These are phyloP conservation scores for Trichogramma pretiosum DNA, from an alignment of 1,140 invertebrate species.

Conservation along the genomic window DNA sequence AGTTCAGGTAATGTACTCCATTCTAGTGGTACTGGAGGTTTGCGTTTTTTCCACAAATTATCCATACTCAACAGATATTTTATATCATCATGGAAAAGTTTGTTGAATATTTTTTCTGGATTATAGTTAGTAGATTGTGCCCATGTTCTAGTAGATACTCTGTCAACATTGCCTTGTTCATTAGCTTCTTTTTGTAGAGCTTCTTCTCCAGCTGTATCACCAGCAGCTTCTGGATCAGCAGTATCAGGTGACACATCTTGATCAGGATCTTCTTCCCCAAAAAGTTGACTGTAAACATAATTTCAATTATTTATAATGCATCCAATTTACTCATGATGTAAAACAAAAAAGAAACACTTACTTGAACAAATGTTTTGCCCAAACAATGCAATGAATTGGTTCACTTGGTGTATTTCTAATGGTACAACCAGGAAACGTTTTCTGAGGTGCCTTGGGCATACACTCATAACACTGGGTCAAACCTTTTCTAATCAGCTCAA, in stretches of 20 bases:
- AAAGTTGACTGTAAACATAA: slow-evolving; percentile 71
- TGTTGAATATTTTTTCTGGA: slow-evolving; percentile 70
- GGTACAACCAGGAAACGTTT: slow-evolving; percentile 94
- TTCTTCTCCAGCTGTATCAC: slow-evolving; percentile 48
- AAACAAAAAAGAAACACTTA: slow-evolving; percentile 43
- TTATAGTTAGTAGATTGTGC: slow-evolving; percentile 78
- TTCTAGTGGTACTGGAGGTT: slow-evolving; percentile 71
- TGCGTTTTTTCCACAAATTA: slow-evolving; percentile 81
- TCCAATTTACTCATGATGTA: slow-evolving; percentile 1
- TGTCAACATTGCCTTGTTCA: slow-evolving; percentile 62
- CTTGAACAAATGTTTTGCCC: slow-evolving; percentile 99
- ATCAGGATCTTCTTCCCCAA: slow-evolving; percentile 92
- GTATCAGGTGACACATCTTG: slow-evolving; percentile 97
- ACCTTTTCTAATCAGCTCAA: slow-evolving; percentile 79
- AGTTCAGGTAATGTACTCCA: slow-evolving; percentile 63
- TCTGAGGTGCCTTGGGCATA: slow-evolving; percentile 80
- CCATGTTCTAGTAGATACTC: slow-evolving; percentile 85
- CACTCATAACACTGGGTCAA: slow-evolving; percentile 96
- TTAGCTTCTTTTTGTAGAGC: slow-evolving; percentile 45
- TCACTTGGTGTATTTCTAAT: slow-evolving; percentile 99
- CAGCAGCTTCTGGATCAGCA: slow-evolving; percentile 78
- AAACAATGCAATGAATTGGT: slow-evolving; percentile 98
- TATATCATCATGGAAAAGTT: slow-evolving; percentile 94
- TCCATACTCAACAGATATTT: slow-evolving; percentile 90
- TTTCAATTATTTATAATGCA: background rate